Evolutionary conservation across 2,113 vertebrate genomes (phyloP).

Genomic region (Barbus barbus): DNA sequence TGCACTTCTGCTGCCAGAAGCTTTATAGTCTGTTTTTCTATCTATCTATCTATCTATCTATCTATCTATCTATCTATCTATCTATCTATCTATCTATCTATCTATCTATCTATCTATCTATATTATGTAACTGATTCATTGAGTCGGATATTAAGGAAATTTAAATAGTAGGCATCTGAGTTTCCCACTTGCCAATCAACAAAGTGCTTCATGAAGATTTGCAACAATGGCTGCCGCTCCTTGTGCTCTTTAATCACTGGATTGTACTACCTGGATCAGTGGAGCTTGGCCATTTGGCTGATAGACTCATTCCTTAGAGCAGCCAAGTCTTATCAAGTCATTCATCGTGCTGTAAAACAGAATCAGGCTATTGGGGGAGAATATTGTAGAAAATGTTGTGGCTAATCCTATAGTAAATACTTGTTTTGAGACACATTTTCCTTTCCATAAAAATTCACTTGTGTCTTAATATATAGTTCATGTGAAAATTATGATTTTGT

Average conservation of each 20-base stretch:
- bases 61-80: too few relatives aligned
- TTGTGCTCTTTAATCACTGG: slow-evolving; percentile 54
- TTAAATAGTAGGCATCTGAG: not conserved
- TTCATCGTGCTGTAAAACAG: not conserved
- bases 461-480: too few relatives aligned
- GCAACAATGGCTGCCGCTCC: slow-evolving; percentile 1
- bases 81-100: not conserved
- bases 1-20: slow-evolving; percentile 3
- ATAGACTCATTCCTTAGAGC: slow-evolving; percentile 12
- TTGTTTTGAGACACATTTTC: not conserved
- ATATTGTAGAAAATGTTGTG: not conserved
- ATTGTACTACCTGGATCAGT: slow-evolving; percentile 40
- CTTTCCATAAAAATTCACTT: too few relatives aligned
- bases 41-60: not conserved
- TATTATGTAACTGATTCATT: not conserved
- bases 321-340: slow-evolving; percentile 29
- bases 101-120: not conserved
- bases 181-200: slow-evolving; percentile 9
- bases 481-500: too few relatives aligned
- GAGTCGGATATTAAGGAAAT: not conserved
- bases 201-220: not conserved
- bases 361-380: not conserved
- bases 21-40: not conserved
- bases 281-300: slow-evolving; percentile 45
- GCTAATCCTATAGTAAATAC: not conserved